phyloP scores from a whole-genome alignment of 2,113 vertebrate species.

The Daubentonia madagascariensis region DNA sequence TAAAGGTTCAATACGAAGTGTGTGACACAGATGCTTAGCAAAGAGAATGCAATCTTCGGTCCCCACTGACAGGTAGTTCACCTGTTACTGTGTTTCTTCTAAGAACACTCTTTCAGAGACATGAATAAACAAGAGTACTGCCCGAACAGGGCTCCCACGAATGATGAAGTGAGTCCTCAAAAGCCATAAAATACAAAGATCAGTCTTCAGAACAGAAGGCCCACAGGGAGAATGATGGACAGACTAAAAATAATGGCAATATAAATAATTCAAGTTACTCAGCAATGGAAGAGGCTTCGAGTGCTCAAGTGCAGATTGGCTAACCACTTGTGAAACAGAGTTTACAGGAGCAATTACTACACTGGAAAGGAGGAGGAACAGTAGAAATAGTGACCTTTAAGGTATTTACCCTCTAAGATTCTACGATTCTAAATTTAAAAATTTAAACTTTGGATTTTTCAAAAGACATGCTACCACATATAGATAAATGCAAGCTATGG shows the following conservation, averaged over 20 bases:
- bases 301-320: too few relatives aligned
- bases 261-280: background rate
- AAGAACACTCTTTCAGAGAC: background rate
- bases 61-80: fast-evolving
- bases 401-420: background rate
- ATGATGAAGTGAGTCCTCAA: background rate
- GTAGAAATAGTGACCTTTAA: background rate
- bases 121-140: background rate
- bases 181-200: background rate
- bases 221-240: background rate
- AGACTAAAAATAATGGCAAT: too few relatives aligned
- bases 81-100: background rate
- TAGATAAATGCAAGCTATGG: background rate
- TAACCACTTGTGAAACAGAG: background rate
- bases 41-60: background rate
- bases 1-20: background rate
- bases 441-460: background rate
- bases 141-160: background rate
- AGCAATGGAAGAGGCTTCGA: too few relatives aligned
- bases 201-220: background rate
- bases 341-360: background rate
- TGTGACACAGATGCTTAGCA: background rate
- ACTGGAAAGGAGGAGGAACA: fast-evolving
- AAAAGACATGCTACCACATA: background rate
- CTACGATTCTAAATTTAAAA: background rate